These are phyloP conservation scores for Cylloceria caligata DNA, from an alignment of 2,888 invertebrate species.

Conservation along the genomic window DNA sequence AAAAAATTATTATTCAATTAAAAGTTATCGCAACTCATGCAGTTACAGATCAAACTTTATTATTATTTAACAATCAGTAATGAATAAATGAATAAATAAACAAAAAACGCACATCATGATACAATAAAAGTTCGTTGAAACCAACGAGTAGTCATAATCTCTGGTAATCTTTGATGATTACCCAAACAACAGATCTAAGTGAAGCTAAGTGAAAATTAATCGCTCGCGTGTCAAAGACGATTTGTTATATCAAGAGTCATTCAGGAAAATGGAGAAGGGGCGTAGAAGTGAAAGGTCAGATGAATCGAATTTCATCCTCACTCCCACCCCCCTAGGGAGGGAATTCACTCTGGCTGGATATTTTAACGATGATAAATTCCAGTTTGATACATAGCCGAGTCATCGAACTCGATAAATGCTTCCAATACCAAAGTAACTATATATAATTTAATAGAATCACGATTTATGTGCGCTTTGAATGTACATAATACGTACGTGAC, in stretches of 20 bases:
- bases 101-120: too few relatives aligned
- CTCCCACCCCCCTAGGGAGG: constrained; percentile 16
- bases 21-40: too few relatives aligned
- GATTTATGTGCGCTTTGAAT: constrained; percentile 1
- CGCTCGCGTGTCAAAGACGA: constrained; percentile 44
- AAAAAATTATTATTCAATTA: too few relatives aligned
- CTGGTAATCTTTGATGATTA: constrained; percentile 43
- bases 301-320: constrained; percentile 20
- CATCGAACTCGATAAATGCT: constrained; percentile 36
- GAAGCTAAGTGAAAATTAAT: constrained; percentile 56
- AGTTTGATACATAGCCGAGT: constrained; percentile 37
- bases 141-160: too few relatives aligned
- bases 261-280: constrained; percentile 1
- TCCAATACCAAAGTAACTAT: not conserved
- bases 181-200: constrained; percentile 26
- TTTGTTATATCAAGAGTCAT: constrained; percentile 53
- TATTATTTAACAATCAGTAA: too few relatives aligned
- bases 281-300: constrained; percentile 18
- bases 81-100: too few relatives aligned
- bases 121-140: too few relatives aligned
- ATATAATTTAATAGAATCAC: not conserved
- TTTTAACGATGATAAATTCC: constrained; percentile 39
- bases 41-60: too few relatives aligned
- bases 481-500: constrained; percentile 19
- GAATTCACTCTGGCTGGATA: constrained; percentile 25